Conservation (phyloP, 2,113 vertebrate species). For the Tragelaphus imberbis region DNA sequence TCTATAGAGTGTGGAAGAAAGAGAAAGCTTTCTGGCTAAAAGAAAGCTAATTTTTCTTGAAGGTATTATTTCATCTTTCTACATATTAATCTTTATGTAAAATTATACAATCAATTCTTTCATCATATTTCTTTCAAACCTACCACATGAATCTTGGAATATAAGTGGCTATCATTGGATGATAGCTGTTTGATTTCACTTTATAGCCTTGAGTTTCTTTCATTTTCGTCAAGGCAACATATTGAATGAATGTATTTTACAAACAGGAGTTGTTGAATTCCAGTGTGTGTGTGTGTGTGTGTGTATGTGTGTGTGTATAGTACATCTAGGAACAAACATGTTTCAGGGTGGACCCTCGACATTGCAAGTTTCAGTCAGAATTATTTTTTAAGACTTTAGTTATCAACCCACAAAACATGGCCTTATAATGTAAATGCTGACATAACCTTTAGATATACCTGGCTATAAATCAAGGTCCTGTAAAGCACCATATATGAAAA, state of each 20-base stretch:
- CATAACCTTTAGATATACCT: constrained; percentile 73
- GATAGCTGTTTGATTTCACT: neutral
- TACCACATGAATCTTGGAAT: neutral
- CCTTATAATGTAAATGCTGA: constrained; percentile 77
- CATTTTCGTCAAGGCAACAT: neutral
- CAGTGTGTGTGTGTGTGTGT: neutral
- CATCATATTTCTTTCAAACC: constrained; percentile 40
- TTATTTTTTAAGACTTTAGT: constrained; percentile 71
- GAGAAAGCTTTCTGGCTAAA: neutral
- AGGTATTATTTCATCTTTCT: constrained; percentile 5
- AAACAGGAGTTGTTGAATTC: neutral
- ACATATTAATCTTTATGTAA: constrained; percentile 25
- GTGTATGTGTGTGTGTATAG: neutral
- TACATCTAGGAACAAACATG: neutral
- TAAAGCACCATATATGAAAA: constrained; percentile 68
- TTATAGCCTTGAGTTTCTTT: neutral
- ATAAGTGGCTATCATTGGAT: neutral
- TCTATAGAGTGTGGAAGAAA: neutral
- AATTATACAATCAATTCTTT: constrained; percentile 10
- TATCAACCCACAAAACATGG: constrained; percentile 70
- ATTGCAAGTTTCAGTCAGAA: constrained; percentile 57
- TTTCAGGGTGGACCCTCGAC: constrained; percentile 37
- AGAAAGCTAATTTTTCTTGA: neutral
- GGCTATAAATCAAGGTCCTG: constrained; percentile 68
- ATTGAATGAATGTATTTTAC: neutral